Percentiles rank a stretch among this genome's conserved stretches.
phyloP scores from a whole-genome alignment of 2,113 vertebrate genomes.

The Globicephala melas region DNA sequence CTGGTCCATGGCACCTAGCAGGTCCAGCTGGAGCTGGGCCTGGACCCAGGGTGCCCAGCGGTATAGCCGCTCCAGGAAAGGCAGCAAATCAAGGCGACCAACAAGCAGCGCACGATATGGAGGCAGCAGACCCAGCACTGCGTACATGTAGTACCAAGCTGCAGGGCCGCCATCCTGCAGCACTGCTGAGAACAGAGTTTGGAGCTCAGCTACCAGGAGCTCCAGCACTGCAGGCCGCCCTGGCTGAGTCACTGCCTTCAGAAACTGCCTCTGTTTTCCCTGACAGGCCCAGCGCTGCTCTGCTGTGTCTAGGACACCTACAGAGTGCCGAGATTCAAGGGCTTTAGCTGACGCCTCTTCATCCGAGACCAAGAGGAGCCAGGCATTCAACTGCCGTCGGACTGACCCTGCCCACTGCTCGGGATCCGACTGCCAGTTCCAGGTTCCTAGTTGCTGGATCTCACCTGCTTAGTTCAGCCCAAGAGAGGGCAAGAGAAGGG shows the following conservation, averaged over 20 bases:
- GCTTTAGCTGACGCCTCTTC: neutral
- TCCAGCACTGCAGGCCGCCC: neutral
- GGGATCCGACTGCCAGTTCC: constrained; percentile 58
- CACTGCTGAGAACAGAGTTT: constrained; percentile 48
- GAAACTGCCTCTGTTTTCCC: neutral
- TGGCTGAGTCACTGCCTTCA: neutral
- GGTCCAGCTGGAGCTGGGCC: constrained; percentile 66
- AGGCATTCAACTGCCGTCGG: constrained; percentile 61
- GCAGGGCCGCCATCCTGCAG: constrained; percentile 38
- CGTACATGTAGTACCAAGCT: constrained; percentile 72
- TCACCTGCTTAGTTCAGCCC: constrained; percentile 30
- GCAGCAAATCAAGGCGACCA: constrained; percentile 57
- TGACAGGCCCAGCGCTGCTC: neutral
- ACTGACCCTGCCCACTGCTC: constrained; percentile 64
- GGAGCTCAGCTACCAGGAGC: constrained; percentile 65
- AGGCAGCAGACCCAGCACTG: constrained; percentile 63
- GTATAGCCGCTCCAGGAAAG: constrained; percentile 70
- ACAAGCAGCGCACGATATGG: constrained; percentile 62
- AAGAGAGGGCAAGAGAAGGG: neutral
- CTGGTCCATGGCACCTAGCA: constrained; percentile 59
- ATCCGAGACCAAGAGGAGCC: constrained; percentile 26
- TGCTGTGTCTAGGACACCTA: neutral
- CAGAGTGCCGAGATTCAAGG: neutral
- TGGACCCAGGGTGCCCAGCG: constrained; percentile 61
- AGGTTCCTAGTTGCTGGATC: neutral